Base-by-base conservation (phyloP, 2,113 vertebrate species). In the Trogon surrucura region DNA sequence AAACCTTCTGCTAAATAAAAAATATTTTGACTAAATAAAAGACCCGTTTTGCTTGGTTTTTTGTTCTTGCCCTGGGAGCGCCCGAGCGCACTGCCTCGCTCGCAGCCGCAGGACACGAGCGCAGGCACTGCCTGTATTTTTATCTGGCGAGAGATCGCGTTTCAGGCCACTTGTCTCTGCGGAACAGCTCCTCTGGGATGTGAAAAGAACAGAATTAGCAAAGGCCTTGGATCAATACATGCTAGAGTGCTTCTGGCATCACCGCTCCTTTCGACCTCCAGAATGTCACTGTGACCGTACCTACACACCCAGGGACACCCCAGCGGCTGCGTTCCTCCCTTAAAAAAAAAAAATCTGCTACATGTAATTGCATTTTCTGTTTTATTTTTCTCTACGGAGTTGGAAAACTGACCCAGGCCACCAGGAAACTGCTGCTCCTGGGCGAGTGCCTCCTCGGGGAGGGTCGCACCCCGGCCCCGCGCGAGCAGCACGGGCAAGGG, bases 1-100 rank as follows among this genome's bases (percentile, higher is more conserved):
- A 82, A 81, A 56, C 57, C 32, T 79, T 80, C 71, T 88, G 69
- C 80, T 85, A 90, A 94, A 57, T 56, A 23, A 96, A 97, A 97
- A 88, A 36, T 96, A 96, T 95, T 96, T 96, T 94, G 53, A 93
- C 64, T 96, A 92, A 71, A 93, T 64, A 80, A 81, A 83, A 62
- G 47, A 56, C 14, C 13, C 7, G 11, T 57, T 90, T 91, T 18
- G 14, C 22, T 38, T 60, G 36, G 4, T 15, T 48, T 75, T 75
- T 29, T 56, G 3, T 51, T 69, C 6, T 50, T 73, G 22, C 29
- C 30, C 47, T 32, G 13, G 51, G 34, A 50, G 23, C 45, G 29
- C 29, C 45, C 3, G 10, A 27, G 25, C 14, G 27, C 22, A 13
- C 32, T 32, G 73, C 38, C 16, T 11, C 27, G 9, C n/a, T 21